A percentile compares a stretch with the other conserved stretches of the same genome.
Evolutionary conservation across 53 echinoderm and acorn worm species (phyloP).

Genomic region (Hippasteria phrygiana): DNA sequence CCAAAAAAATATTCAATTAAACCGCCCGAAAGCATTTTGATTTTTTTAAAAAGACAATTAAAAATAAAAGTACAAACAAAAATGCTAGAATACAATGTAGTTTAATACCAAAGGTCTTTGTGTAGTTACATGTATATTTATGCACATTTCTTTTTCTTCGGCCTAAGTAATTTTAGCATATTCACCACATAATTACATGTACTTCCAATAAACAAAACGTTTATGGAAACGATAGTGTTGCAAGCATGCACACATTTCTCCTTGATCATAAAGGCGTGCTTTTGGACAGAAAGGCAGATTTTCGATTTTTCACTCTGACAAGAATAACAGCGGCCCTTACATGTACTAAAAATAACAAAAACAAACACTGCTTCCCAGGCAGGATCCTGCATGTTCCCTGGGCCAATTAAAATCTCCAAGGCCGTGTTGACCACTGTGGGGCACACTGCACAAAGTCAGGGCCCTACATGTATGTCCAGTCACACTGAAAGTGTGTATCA

Average conservation of each 20-base stretch:
- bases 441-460: slow-evolving; percentile 54
- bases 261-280: neutral
- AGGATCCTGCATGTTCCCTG: neutral
- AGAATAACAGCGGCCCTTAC: slow-evolving; percentile 23
- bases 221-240: neutral
- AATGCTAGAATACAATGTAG: too few relatives aligned
- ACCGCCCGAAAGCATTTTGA: too few relatives aligned
- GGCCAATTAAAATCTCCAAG: slow-evolving; percentile 51
- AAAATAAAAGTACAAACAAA: too few relatives aligned
- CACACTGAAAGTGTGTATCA: slow-evolving; percentile 20
- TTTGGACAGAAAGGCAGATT: slow-evolving; percentile 15
- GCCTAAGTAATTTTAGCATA: too few relatives aligned
- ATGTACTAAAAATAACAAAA: neutral
- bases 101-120: too few relatives aligned
- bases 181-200: too few relatives aligned
- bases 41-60: too few relatives aligned
- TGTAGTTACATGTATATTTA: too few relatives aligned
- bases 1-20: too few relatives aligned
- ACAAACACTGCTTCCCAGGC: neutral
- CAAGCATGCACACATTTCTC: neutral
- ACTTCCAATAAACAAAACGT: too few relatives aligned
- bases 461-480: neutral
- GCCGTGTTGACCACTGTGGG: slow-evolving; percentile 1
- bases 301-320: neutral
- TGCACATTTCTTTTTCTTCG: too few relatives aligned